Conservation (phyloP, 1,140 invertebrate species). For the Brachionus koreanus region DNA sequence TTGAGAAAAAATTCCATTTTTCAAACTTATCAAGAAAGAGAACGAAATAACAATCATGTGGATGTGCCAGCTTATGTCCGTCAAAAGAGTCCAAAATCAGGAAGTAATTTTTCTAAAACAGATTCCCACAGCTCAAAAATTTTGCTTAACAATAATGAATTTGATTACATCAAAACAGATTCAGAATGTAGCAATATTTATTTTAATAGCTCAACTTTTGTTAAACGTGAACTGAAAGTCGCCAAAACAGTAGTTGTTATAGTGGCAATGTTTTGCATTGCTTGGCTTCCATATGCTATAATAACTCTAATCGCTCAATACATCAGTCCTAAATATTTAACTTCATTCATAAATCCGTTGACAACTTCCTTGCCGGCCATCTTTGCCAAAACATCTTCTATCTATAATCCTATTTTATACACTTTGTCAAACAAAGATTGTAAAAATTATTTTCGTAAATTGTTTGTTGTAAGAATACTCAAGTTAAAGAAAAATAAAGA, state of each 20-base stretch:
- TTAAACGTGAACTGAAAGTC: neutral
- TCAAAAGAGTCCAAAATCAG: neutral
- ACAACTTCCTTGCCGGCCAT: conserved; percentile 24
- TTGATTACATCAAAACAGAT: neutral
- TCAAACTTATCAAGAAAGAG: neutral
- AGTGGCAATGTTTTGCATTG: neutral
- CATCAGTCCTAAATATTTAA: neutral
- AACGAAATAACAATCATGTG: neutral
- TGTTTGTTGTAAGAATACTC: neutral
- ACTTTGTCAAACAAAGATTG: conserved; percentile 40
- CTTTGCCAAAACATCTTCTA: conserved; percentile 44
- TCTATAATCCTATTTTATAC: conserved; percentile 39
- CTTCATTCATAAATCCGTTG: neutral
- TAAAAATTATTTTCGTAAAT: neutral
- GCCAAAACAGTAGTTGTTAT: conserved; percentile 30
- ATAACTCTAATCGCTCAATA: conserved; percentile 1
- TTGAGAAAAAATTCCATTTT: conserved; percentile 1
- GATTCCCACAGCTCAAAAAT: neutral
- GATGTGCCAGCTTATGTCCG: neutral
- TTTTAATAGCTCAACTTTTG: neutral
- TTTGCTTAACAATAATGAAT: neutral
- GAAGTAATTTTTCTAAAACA: neutral
- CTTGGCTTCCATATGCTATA: conserved; percentile 30
- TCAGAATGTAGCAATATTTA: neutral
- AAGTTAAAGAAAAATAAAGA: neutral